Conservation (phyloP, 2,113 vertebrate species). For the Psittacus erithacus region DNA sequence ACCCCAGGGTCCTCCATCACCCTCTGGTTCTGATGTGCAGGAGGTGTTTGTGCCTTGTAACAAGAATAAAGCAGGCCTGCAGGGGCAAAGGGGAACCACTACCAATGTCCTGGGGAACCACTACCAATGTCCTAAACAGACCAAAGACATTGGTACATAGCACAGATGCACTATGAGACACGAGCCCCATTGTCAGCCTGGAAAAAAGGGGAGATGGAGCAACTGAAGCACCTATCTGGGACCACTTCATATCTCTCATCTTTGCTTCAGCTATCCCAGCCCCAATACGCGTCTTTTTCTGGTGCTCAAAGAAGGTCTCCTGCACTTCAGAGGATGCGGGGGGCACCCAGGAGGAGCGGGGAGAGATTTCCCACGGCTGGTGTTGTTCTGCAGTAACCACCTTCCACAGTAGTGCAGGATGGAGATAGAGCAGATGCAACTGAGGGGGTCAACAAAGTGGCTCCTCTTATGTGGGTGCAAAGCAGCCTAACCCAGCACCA, state of each 20-base stretch:
- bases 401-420: not conserved
- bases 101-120: not conserved
- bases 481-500: not conserved
- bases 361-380: not conserved
- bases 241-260: not conserved
- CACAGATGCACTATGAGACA: not conserved
- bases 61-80: not conserved
- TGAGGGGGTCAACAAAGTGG: rapidly evolving
- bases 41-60: not conserved
- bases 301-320: not conserved
- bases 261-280: not conserved
- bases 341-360: not conserved
- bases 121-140: not conserved
- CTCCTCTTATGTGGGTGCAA: rapidly evolving
- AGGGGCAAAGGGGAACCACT: not conserved
- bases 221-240: not conserved
- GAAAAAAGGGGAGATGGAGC: not conserved
- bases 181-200: not conserved
- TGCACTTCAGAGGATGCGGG: not conserved
- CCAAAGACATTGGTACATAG: not conserved
- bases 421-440: not conserved
- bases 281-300: rapidly evolving
- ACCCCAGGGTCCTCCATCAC: not conserved
- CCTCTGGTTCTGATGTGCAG: not conserved
- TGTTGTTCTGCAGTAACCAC: not conserved